Base-by-base conservation (phyloP, 2,888 invertebrate species). In the Eubasilissa splendida region DNA sequence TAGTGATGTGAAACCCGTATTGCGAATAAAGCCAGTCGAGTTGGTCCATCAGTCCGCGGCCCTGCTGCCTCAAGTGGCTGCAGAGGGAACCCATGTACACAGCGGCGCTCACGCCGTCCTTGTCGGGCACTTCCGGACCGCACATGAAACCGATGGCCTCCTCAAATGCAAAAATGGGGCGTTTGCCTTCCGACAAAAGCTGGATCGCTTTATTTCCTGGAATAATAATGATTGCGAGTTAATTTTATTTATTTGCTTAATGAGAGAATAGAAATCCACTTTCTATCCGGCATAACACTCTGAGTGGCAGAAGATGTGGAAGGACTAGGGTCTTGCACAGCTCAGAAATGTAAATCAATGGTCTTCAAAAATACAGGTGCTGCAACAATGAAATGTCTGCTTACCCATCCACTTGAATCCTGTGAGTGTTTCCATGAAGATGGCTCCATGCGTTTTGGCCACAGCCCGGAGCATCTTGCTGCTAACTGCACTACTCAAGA, bases 391-490 rank as follows among this genome's bases (percentile, higher is more conserved):
- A 42, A 42, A 42, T 42, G 42, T 42, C 42, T 50, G 2, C 68
- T 87, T 83, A 89, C 97, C 99, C 96, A 99, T 98, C 99, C 99
- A 99, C 87, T 99, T 99, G 87, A 99, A 99, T 0, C 99, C 99
- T 0, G 99, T 99, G 76, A 99, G 91, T 0, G 99, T 99, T 89
- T 99, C 98, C 83, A 91, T 88, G 84, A 93, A 93, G 85, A 93
- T 91, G 80, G 95, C 95, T 4, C 96, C 98, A 86, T 96, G 95
- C 1, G 91, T 92, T 68, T 92, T 90, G 0, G 96, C 94, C 87
- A 99, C 95, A 0, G 97, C 93, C 52, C 92, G 89, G 70, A 99
- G 89, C 87, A 99, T 96, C 90, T 97, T 98, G 14, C 99, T 99
- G 83, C 99, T 99, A 56, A 99, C 99, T 1, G 99, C 96, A 86